phyloP scores from a whole-genome alignment of 2,888 invertebrate genomes.

The Linnaemya vulpina region DNA sequence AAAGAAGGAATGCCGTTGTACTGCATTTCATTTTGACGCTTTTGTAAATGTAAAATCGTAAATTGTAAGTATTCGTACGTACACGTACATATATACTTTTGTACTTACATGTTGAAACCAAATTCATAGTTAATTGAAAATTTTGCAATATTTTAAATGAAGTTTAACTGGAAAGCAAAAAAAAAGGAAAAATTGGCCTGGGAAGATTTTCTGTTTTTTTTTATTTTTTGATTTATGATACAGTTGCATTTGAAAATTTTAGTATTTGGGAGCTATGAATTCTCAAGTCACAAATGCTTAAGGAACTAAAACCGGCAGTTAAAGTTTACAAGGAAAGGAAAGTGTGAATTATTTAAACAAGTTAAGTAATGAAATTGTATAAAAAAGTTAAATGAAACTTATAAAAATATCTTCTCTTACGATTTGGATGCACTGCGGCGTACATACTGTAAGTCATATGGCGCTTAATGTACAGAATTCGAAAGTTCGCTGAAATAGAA shows the following conservation, averaged over 20 bases:
- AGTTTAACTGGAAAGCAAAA: neutral
- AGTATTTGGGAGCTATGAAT: neutral
- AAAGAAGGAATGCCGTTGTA: conserved; percentile 65
- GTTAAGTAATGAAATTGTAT: neutral
- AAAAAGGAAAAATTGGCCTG: conserved; percentile 13
- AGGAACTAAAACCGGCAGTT: neutral
- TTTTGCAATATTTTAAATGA: conserved; percentile 50
- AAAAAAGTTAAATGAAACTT: no score
- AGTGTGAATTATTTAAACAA: conserved; percentile 5
- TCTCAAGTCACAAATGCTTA: neutral
- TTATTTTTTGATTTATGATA: neutral
- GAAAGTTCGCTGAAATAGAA: no score
- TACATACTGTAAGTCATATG: no score
- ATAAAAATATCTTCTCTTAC: no score
- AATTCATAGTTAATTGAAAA: conserved; percentile 52
- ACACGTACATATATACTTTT: neutral
- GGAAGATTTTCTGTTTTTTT: conserved; percentile 2
- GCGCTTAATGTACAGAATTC: no score
- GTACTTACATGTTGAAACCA: conserved; percentile 20
- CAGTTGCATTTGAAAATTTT: conserved; percentile 1
- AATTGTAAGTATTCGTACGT: conserved; percentile 20
- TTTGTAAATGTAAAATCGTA: conserved; percentile 59
- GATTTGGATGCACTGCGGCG: no score
- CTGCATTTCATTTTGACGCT: conserved; percentile 70
- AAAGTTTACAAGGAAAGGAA: neutral